Percentiles rank a stretch among this genome's conserved stretches.
Conservation (phyloP, 2,113 vertebrate species). For the Labrus mixtus region DNA sequence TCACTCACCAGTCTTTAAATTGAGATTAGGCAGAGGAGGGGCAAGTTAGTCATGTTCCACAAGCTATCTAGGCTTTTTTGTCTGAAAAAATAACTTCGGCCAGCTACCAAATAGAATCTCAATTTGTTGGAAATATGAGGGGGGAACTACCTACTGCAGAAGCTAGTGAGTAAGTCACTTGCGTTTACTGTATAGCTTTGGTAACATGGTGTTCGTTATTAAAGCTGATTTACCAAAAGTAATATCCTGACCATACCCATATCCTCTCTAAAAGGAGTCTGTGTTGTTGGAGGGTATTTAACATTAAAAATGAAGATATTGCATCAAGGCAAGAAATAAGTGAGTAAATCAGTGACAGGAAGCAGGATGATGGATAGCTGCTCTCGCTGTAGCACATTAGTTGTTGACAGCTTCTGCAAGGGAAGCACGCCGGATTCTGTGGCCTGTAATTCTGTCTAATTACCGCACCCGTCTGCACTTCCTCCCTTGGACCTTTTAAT, state of each 20-base stretch:
- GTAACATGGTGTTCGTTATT: constrained; percentile 5
- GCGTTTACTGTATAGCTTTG: no score
- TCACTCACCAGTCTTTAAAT: no score
- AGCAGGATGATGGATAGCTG: constrained; percentile 83
- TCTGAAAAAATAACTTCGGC: no score
- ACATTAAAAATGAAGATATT: constrained; percentile 84
- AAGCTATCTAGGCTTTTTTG: no score
- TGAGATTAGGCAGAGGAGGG: background rate
- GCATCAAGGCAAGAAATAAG: constrained; percentile 85
- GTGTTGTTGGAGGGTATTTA: constrained; percentile 58
- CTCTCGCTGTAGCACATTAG: constrained; percentile 83
- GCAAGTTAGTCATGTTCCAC: no score
- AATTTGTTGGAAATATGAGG: no score
- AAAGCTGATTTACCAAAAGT: constrained; percentile 9
- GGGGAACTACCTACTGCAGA: no score
- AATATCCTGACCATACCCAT: constrained; percentile 25
- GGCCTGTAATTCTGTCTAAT: constrained; percentile 90
- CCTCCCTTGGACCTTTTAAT: constrained; percentile 91
- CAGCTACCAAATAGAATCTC: no score
- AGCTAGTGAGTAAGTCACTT: no score
- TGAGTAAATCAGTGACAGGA: constrained; percentile 84
- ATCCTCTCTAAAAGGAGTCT: constrained; percentile 28
- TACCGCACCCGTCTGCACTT: constrained; percentile 85
- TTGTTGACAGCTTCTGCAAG: constrained; percentile 84
- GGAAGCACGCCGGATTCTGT: constrained; percentile 81